Base-by-base conservation (phyloP, 2,888 invertebrate species). In the Gymnosoma rotundatum region DNA sequence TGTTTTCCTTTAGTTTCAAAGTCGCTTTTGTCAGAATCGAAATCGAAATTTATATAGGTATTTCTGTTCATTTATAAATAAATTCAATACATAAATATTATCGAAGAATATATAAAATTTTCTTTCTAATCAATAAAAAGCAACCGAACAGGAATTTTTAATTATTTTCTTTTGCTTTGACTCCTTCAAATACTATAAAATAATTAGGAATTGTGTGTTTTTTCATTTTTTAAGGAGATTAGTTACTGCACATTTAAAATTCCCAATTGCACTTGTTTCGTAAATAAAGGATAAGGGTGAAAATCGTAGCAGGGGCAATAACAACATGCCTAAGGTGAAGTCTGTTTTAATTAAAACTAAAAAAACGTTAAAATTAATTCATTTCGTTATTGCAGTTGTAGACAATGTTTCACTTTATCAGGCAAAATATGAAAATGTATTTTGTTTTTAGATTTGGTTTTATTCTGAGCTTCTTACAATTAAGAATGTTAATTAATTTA, bases 401-500 rank as follows among this genome's bases (percentile, higher is more conserved):
- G 42, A 12, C 4, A 1, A 42, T 2, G 10, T 42, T 42, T 42
- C 4, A 12, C 42, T 12, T 12, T 12, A 20, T 16, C 18, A 45
- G 8, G 0, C 25, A n/a, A 64, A 64, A 4, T 48, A n/a, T 48
- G 10, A 16, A n/a, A 16, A 14, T 63, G 8, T 48, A n/a, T 48
- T 16, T 48, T n/a, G 45, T 48, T 48, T 12, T n/a, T n/a, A 36
- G 3, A 21, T 42, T 63, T 73, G 3, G 9, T 16, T 70, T 58
- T 42, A 8, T 60, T 58, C 6, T 52, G 32, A 58, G 42, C 18
- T 73, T 76, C 54, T 69, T 45, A 5, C 9, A 67, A 52, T 42
- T 54, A 42, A 45, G 67, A 73, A 76, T 78, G 67, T 58, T 76
- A 80, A 83, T 83, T 78, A 80, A 83, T 83, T 83, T 83, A 32